These are phyloP conservation scores for Lycia hirtaria DNA, from an alignment of 2,888 invertebrate genomes.

Conservation along the genomic window DNA sequence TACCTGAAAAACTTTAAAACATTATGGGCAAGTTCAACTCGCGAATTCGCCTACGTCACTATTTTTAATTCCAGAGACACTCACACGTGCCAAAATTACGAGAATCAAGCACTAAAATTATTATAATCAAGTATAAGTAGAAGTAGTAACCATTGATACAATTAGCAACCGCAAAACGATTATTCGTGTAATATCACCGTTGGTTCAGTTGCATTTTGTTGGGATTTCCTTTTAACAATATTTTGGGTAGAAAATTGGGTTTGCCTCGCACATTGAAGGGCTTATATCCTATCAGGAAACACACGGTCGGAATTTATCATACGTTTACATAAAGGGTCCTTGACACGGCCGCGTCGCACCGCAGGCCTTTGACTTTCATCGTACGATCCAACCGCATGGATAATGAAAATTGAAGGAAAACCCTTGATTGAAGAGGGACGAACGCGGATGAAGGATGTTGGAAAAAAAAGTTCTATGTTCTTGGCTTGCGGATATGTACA, in stretches of 20 bases:
- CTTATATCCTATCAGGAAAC: background rate
- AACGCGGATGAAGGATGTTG: background rate
- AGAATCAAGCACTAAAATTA: no score
- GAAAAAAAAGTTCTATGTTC: background rate
- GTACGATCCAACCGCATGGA: background rate
- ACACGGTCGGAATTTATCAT: background rate
- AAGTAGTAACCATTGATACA: no score
- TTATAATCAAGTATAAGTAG: no score
- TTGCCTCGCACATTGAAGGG: background rate
- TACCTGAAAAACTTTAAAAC: no score
- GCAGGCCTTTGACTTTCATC: constrained; percentile 3
- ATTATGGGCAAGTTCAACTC: no score
- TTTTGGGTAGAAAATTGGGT: background rate
- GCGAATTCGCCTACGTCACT: no score
- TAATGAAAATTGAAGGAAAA: background rate
- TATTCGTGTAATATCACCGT: no score
- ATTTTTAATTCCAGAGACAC: no score
- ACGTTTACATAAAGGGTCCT: background rate
- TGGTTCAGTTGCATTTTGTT: no score
- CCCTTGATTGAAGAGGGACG: constrained; percentile 4
- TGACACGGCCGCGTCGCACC: background rate
- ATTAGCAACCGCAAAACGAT: no score
- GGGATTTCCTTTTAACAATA: no score
- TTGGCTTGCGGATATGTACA: background rate
- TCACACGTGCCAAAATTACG: no score